These are phyloP conservation scores for Branchipolynoe longqiensis DNA, from an alignment of 2,888 invertebrate genomes.

Conservation along the genomic window DNA sequence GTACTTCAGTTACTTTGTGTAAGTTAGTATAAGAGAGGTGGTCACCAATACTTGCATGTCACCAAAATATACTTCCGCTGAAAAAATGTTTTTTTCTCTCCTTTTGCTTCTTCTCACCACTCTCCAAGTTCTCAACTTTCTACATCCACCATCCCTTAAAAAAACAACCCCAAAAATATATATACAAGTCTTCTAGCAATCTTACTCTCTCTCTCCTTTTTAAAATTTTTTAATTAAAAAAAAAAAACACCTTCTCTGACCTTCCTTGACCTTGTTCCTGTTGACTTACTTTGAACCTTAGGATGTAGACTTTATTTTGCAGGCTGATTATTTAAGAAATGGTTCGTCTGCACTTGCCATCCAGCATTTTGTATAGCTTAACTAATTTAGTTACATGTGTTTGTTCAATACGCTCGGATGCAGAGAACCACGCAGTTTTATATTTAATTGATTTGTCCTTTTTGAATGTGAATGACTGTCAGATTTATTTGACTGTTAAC, in stretches of 20 bases:
- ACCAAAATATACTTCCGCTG: neutral
- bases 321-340: constrained; percentile 13
- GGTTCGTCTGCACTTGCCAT: neutral
- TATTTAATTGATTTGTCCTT: neutral
- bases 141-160: no score
- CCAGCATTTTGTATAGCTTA: neutral
- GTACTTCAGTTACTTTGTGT: no score
- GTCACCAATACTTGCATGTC: no score
- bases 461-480: constrained; percentile 4
- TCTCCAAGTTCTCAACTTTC: neutral
- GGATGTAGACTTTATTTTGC: constrained; percentile 19
- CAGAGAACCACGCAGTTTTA: no score
- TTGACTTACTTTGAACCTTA: constrained; percentile 23
- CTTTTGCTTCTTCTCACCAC: neutral
- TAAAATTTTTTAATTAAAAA: neutral
- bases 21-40: no score
- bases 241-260: constrained; percentile 1
- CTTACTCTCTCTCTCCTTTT: neutral
- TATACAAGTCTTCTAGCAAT: neutral
- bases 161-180: no score
- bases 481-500: constrained; percentile 5
- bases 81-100: neutral
- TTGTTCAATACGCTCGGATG: neutral
- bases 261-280: constrained; percentile 19
- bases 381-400: neutral